Percentiles rank a stretch among this genome's conserved stretches.
Evolutionary conservation across 2,888 invertebrate species (phyloP).

Genomic region (Drosophila robusta): DNA sequence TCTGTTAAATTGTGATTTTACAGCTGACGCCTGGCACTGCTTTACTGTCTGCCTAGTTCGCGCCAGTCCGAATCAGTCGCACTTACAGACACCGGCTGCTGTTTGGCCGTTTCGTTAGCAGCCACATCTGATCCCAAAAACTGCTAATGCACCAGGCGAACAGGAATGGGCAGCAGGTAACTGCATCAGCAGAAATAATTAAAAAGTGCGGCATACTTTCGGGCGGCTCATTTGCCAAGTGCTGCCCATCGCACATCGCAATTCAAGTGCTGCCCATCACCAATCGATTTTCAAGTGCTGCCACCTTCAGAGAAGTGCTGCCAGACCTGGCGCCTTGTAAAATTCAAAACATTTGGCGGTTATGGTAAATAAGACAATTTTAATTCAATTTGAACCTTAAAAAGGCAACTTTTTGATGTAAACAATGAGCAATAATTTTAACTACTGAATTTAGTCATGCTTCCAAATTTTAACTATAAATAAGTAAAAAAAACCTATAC

Average conservation of each 20-base stretch:
- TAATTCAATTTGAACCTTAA: slow-evolving; percentile 14
- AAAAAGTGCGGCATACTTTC: slow-evolving; percentile 27
- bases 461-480: slow-evolving; percentile 37
- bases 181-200: neutral
- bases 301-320: neutral
- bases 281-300: neutral
- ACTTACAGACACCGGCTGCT: neutral
- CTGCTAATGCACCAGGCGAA: slow-evolving; percentile 38
- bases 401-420: slow-evolving; percentile 19
- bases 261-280: slow-evolving; percentile 5
- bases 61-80: neutral
- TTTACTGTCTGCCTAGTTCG: neutral
- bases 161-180: slow-evolving; percentile 25
- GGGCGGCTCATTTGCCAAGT: slow-evolving; percentile 8
- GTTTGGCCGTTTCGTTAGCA: slow-evolving; percentile 4
- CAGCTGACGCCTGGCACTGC: neutral
- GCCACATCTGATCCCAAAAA: slow-evolving; percentile 27
- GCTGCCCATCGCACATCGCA: slow-evolving; percentile 1
- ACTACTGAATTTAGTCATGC: slow-evolving; percentile 1
- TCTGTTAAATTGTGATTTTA: slow-evolving; percentile 4
- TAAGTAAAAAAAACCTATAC: slow-evolving; percentile 9
- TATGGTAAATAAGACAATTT: slow-evolving; percentile 8
- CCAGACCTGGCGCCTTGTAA: neutral
- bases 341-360: neutral
- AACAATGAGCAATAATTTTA: slow-evolving; percentile 8